phyloP scores from a whole-genome alignment of 2,113 vertebrate genomes.

The Pluvialis apricaria region DNA sequence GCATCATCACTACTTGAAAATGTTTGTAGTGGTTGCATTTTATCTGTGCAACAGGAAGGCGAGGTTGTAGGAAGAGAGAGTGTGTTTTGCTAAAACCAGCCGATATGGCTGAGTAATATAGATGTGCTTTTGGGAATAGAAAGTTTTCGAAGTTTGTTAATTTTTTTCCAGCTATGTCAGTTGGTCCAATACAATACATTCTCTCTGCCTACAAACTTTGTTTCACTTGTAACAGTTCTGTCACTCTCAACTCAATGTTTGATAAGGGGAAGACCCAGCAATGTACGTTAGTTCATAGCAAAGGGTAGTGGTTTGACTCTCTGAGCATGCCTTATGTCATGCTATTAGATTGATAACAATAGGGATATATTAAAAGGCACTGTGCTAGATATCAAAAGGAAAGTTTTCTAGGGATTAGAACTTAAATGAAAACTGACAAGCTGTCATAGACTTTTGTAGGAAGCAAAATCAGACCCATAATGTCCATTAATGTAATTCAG shows the following conservation, averaged over 20 bases:
- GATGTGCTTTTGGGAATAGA: not conserved
- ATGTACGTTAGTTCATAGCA: not conserved
- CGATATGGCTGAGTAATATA: not conserved
- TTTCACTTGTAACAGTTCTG: not conserved
- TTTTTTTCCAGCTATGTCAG: not conserved
- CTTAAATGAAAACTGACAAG: not conserved
- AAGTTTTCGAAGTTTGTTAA: not conserved
- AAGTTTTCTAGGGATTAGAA: not conserved
- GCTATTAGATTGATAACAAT: not conserved
- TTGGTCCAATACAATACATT: not conserved
- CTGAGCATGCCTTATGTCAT: not conserved
- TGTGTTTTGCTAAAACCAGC: not conserved
- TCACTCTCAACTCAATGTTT: not conserved
- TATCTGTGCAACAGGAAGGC: not conserved
- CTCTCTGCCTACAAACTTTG: not conserved
- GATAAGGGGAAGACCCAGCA: not conserved
- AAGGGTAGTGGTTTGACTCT: not conserved
- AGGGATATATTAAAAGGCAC: not conserved
- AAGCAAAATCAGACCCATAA: not conserved
- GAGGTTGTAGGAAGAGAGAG: not conserved
- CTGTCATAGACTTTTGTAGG: not conserved
- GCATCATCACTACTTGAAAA: not conserved
- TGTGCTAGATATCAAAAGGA: slow-evolving; percentile 4
- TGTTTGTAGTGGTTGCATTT: not conserved
- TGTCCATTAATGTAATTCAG: not conserved